Conservation (phyloP, 1,140 invertebrate species). For the Pteromalus puparum region DNA sequence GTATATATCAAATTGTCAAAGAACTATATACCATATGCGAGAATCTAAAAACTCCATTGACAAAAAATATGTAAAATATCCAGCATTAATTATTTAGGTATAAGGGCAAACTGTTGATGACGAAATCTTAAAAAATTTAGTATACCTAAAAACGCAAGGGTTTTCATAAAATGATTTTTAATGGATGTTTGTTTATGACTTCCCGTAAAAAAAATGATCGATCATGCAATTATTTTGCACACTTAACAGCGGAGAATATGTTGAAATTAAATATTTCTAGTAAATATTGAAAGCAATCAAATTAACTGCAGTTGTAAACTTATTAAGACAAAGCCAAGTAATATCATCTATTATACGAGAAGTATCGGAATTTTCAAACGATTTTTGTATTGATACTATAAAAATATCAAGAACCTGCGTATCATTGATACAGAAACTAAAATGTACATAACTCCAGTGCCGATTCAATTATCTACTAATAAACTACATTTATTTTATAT, state of each 20-base stretch:
- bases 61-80: not conserved
- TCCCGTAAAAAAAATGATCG: not conserved
- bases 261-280: not conserved
- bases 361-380: not conserved
- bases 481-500: no score
- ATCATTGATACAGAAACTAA: not conserved
- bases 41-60: not conserved
- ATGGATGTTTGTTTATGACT: not conserved
- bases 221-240: conserved; percentile 18
- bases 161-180: not conserved
- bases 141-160: not conserved
- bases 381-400: not conserved
- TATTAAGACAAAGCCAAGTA: not conserved
- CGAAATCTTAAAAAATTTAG: not conserved
- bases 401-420: not conserved
- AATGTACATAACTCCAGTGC: not conserved
- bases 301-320: not conserved
- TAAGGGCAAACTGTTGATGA: not conserved
- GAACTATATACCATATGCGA: not conserved
- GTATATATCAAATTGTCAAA: not conserved
- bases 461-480: no score
- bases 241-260: not conserved
- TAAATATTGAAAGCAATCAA: not conserved
- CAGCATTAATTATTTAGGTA: not conserved
- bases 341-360: not conserved